These are phyloP conservation scores for Synanthedon formicaeformis DNA, from an alignment of 2,888 invertebrate genomes.

Conservation along the genomic window DNA sequence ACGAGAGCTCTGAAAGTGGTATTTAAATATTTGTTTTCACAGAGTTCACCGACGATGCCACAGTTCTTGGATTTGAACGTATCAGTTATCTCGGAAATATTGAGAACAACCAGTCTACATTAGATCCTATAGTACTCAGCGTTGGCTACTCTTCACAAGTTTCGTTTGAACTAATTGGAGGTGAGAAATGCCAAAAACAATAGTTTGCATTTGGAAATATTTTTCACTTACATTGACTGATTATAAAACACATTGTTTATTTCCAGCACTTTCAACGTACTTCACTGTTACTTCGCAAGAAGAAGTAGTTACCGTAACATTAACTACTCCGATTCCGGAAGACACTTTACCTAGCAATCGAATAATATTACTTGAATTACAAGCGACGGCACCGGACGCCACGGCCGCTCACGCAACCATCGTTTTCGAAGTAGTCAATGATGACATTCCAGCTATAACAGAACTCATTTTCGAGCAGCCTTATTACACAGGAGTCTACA, in stretches of 20 bases:
- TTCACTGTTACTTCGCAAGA: slow-evolving; percentile 2
- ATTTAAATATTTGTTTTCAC: too few species aligned
- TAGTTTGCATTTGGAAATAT: neutral
- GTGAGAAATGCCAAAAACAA: slow-evolving; percentile 5
- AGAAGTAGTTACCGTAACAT: slow-evolving; percentile 6
- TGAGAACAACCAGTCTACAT: slow-evolving; percentile 8
- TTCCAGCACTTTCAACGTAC: neutral
- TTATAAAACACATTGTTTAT: too few species aligned
- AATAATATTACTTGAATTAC: slow-evolving; percentile 17
- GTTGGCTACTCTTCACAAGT: slow-evolving; percentile 12
- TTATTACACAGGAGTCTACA: slow-evolving; percentile 20
- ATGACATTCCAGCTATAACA: slow-evolving; percentile 1
- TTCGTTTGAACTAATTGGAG: slow-evolving; percentile 15
- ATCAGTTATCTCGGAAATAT: slow-evolving; percentile 14
- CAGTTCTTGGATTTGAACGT: slow-evolving; percentile 10
- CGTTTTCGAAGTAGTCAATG: slow-evolving; percentile 15
- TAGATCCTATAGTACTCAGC: slow-evolving; percentile 10
- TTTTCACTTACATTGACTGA: too few species aligned
- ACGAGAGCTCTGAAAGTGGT: too few species aligned
- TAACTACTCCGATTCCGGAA: slow-evolving; percentile 16
- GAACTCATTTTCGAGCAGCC: slow-evolving; percentile 14
- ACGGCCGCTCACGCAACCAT: slow-evolving; percentile 19
- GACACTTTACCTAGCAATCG: slow-evolving; percentile 15
- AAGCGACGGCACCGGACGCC: slow-evolving; percentile 16
- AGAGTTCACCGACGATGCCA: neutral